phyloP scores from a whole-genome alignment of 2,113 vertebrate species.

The Platichthys stellatus region DNA sequence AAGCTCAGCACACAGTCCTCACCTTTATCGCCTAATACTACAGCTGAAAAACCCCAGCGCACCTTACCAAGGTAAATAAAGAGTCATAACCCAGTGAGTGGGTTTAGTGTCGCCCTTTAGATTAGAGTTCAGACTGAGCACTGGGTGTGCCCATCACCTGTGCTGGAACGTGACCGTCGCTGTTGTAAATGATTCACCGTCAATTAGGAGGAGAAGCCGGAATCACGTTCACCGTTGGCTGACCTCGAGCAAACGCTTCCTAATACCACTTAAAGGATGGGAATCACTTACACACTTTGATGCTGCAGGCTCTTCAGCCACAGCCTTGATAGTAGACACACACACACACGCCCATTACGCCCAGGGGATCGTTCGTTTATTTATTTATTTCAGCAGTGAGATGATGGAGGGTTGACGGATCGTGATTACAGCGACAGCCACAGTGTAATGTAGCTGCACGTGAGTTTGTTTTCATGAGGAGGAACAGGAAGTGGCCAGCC shows the following conservation, averaged over 20 bases:
- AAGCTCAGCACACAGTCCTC: not conserved
- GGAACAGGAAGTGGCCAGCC: constrained; percentile 72
- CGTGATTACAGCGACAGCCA: constrained; percentile 34
- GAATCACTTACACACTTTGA: constrained; percentile 40
- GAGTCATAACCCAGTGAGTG: constrained; percentile 29
- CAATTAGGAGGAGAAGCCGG: constrained; percentile 49
- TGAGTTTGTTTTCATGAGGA: constrained; percentile 82
- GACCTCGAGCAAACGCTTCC: constrained; percentile 52
- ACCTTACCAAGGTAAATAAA: constrained; percentile 34
- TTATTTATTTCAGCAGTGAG: not conserved
- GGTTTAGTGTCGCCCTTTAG: constrained; percentile 14
- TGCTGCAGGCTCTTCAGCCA: not conserved
- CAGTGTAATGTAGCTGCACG: constrained; percentile 67
- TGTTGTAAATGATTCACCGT: constrained; percentile 72
- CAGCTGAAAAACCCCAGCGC: constrained; percentile 20
- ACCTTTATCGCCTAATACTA: constrained; percentile 28
- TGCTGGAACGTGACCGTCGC: constrained; percentile 75
- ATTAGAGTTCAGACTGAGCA: not conserved
- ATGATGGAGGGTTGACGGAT: constrained; percentile 8
- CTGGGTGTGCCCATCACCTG: constrained; percentile 66
- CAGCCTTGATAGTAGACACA: constrained; percentile 13
- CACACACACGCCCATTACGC: not conserved
- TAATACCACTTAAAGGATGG: constrained; percentile 53
- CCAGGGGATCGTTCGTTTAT: not conserved
- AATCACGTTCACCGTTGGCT: constrained; percentile 59